phyloP scores from a whole-genome alignment of 2,797 vertebrate genomes.

The Margarornis squamiger region DNA sequence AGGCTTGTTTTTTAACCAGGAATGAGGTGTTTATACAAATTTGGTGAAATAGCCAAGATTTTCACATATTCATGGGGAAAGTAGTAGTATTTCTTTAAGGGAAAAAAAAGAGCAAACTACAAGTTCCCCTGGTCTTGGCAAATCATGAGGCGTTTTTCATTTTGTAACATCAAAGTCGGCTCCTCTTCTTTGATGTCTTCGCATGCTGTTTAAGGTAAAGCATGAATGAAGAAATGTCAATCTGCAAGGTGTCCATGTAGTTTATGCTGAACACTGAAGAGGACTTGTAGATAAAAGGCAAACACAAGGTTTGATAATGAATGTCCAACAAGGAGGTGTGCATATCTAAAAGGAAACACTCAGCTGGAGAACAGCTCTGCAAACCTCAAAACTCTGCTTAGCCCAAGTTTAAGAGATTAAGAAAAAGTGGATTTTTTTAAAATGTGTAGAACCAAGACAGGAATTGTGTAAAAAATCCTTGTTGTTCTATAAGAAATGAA shows the following conservation, averaged over 20 bases:
- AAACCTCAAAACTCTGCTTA: slow-evolving; percentile 75
- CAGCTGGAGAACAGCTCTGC: slow-evolving; percentile 74
- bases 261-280: slow-evolving; percentile 94
- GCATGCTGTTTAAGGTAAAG: slow-evolving; percentile 99
- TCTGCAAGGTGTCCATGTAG: slow-evolving; percentile 98
- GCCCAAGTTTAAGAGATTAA: slow-evolving; percentile 73
- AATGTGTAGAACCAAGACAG: background rate
- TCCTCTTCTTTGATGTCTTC: slow-evolving; percentile 92
- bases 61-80: slow-evolving; percentile 47
- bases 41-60: slow-evolving; percentile 22
- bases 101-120: slow-evolving; percentile 79
- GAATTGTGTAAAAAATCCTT: background rate
- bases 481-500: background rate
- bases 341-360: slow-evolving; percentile 77
- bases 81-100: slow-evolving; percentile 66
- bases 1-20: background rate
- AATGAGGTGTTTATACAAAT: background rate
- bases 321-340: slow-evolving; percentile 90
- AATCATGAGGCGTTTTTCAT: slow-evolving; percentile 95
- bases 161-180: slow-evolving; percentile 93
- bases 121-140: slow-evolving; percentile 91
- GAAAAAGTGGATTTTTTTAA: background rate
- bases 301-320: slow-evolving; percentile 96
- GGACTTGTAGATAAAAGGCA: slow-evolving; percentile 95
- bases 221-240: slow-evolving; percentile 98